Percentiles rank a stretch among this genome's conserved stretches.
Evolutionary conservation across 1,140 invertebrate species (phyloP).

Genomic region (Diachasma alloeum): DNA sequence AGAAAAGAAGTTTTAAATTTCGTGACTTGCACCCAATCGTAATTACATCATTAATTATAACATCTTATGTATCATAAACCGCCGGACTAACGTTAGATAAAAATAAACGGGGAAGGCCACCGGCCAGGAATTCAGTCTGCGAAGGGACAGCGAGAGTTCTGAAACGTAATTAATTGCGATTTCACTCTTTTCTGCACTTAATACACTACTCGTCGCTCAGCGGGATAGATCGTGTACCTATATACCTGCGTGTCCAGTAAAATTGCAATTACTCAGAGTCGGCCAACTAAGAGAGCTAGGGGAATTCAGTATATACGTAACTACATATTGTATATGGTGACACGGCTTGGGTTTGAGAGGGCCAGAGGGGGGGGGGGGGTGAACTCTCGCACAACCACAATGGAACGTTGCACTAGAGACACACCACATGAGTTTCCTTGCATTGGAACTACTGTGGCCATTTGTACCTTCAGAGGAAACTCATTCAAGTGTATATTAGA

Average conservation of each 20-base stretch:
- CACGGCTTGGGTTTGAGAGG: neutral
- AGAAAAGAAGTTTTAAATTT: too few species aligned
- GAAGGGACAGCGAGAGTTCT: neutral
- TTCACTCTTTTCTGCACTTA: constrained; percentile 54
- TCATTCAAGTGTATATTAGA: constrained; percentile 6
- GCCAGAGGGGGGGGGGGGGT: neutral
- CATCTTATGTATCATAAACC: too few species aligned
- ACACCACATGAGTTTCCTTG: constrained; percentile 2
- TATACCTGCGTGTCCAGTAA: constrained; percentile 44
- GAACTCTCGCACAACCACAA: neutral
- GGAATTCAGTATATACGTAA: neutral
- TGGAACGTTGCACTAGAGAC: neutral
- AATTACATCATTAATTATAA: too few species aligned
- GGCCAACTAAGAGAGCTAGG: constrained; percentile 20
- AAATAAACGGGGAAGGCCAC: too few species aligned
- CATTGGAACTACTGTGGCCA: neutral
- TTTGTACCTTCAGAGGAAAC: neutral
- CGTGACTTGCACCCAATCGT: too few species aligned
- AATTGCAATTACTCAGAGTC: constrained; percentile 53
- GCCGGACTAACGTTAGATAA: too few species aligned
- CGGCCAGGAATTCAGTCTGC: neutral
- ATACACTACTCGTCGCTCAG: constrained; percentile 40
- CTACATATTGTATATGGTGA: constrained; percentile 1
- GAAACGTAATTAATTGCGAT: constrained; percentile 55
- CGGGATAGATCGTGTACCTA: constrained; percentile 38